A percentile compares a stretch with the other conserved stretches of the same genome.
Evolutionary conservation across 2,888 invertebrate species (phyloP).

Genomic region (Trisateles emortualis): DNA sequence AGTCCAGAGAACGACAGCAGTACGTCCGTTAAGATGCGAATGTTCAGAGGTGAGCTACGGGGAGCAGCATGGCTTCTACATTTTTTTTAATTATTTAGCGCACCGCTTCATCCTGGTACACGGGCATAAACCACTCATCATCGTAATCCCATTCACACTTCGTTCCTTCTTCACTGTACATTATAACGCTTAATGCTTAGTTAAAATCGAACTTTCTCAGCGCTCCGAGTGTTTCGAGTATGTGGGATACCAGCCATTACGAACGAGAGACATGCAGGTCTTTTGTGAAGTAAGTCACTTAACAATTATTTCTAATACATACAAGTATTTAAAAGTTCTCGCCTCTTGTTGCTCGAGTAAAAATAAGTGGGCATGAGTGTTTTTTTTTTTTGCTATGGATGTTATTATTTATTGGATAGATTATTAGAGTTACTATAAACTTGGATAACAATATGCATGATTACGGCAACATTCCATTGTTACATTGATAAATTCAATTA

Average conservation of each 20-base stretch:
- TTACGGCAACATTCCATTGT: conserved; percentile 1
- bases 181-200: conserved; percentile 22
- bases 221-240: conserved; percentile 9
- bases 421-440: conserved; percentile 1
- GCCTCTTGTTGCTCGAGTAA: not conserved
- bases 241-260: not conserved
- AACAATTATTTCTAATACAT: not conserved
- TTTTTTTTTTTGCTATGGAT: not conserved
- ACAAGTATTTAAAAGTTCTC: not conserved
- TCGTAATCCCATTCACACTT: conserved; percentile 2
- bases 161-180: too few relatives aligned
- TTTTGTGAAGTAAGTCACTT: conserved; percentile 11
- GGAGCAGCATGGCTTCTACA: conserved; percentile 28
- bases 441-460: conserved; percentile 1
- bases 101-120: conserved; percentile 20
- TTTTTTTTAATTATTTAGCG: conserved; percentile 20
- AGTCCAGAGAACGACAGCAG: conserved; percentile 34
- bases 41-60: conserved; percentile 47
- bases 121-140: not conserved
- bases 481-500: not conserved
- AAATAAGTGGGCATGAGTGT: not conserved
- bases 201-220: conserved; percentile 14
- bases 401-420: not conserved
- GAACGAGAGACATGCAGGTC: not conserved
- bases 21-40: conserved; percentile 37